These are phyloP conservation scores for Drosophila gunungcola DNA, from an alignment of 1,140 invertebrate genomes.

Conservation along the genomic window DNA sequence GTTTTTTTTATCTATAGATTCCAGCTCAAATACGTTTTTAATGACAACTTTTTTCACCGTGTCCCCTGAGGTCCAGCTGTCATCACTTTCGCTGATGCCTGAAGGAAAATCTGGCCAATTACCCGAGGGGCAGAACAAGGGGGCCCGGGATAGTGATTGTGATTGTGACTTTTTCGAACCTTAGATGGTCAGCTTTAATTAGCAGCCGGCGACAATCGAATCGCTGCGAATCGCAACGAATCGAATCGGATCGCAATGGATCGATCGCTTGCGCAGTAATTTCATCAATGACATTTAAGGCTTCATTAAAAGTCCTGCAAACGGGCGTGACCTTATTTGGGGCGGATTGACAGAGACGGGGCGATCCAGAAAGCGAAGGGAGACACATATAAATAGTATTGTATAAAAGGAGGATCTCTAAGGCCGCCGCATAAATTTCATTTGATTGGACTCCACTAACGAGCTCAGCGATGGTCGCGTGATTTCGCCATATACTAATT, in stretches of 20 bases:
- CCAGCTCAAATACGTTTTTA: not conserved
- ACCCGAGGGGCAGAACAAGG: conserved; percentile 13
- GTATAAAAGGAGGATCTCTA: conserved; percentile 50
- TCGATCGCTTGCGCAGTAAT: conserved; percentile 61
- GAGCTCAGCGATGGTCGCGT: conserved; percentile 60
- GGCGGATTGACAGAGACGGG: not conserved
- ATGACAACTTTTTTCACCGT: not conserved
- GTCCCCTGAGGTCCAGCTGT: not conserved
- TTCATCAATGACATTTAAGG: conserved; percentile 83
- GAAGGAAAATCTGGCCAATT: conserved; percentile 65
- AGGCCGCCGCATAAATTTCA: conserved; percentile 76
- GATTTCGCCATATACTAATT: not conserved
- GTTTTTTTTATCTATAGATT: too few relatives aligned
- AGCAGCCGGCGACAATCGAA: conserved; percentile 53
- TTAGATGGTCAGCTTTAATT: conserved; percentile 76
- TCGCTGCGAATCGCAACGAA: conserved; percentile 19
- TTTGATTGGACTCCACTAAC: conserved; percentile 69
- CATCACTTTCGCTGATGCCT: conserved; percentile 70
- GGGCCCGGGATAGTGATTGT: not conserved
- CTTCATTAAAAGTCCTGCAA: conserved; percentile 82
- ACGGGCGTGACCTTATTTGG: conserved; percentile 77
- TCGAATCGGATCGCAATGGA: conserved; percentile 11
- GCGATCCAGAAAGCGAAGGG: conserved; percentile 26
- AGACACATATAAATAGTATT: conserved; percentile 4
- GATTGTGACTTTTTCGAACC: conserved; percentile 24